Base-by-base conservation (phyloP, 2,888 invertebrate species). In the Gryllus longicercus region DNA sequence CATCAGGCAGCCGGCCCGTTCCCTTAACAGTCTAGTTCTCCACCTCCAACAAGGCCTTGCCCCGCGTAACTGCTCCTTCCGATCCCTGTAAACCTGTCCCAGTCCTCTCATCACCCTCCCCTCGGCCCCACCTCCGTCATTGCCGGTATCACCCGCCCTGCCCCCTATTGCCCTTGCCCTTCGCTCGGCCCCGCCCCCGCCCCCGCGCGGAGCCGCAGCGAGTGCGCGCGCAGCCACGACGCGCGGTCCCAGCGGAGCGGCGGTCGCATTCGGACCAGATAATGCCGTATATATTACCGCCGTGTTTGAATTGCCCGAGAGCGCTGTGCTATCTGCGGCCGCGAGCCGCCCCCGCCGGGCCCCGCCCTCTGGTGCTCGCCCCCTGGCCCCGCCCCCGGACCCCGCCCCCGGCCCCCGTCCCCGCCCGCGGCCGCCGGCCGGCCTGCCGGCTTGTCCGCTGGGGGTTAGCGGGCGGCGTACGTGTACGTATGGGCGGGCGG, bases 311-410 rank as follows among this genome's bases (percentile, higher is more conserved):
- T 63, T 63, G 63, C 63, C 63, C n/a, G 63, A 63, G 63, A 14
- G 14, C n/a, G n/a, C 63, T 63, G 63, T 63, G n/a, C 63, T 63
- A 63, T 63, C 63, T 63, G 63, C n/a, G 63, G 63, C 63, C 63
- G 5, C 38, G 38, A 5, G 38, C 38, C 38, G 63, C 63, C 18
- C 51, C 63, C 12, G 18, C 63, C n/a, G 16, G 16, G n/a, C 63
- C 63, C 12, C 63, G 12, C 12, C 18, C 63, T 16, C 12, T 18
- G 18, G 16, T 2, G 63, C 2, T 16, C 12, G 63, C 63, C 18
- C 51, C 18, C 12, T 63, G 18, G 12, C 63, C 63, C 18, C 63
- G 18, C 63, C 18, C 63, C 63, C 63, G 2, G 18, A 0, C 63
- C 2, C 63, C 63, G 2, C 18, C 5, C 16, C 63, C 2, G 51